Evolutionary conservation across 2,888 invertebrate genomes (phyloP), one percentile per base, ranked within the genome.

Genomic region (Netelia melanura): DNA sequence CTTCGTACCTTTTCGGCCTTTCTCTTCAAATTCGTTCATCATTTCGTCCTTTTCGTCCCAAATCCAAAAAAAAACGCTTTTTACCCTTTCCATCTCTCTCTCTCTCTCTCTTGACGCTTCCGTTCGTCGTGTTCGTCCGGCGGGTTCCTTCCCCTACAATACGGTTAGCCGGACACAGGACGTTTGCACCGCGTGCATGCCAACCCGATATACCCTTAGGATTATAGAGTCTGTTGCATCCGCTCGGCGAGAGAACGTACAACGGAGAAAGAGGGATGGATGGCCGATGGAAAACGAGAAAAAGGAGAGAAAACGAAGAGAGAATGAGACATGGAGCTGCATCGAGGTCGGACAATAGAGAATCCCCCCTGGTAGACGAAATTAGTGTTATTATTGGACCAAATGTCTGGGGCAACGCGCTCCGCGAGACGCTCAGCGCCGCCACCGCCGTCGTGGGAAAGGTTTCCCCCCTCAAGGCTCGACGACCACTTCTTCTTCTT

Each of bases 371-470:
- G 90, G 91, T 91, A 90, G 90, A 91, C 91, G 88, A 91, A 93
- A 93, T 93, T 92, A 93, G 92, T 93, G 90, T 93, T 93, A 93
- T 93, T 93, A 93, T 92, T 92, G 92, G 92, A 91, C 92, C 92
- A 92, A 93, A 93, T 93, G 93, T 92, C 92, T 91, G 92, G 90
- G 90, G 88, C 90, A 89, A 89, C 86, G 90, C 72, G 79, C 83
- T 83, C 30, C 76, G 70, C 79, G 85, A 85, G 74, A 74, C 79
- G 79, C 65, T 75, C 74, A 72, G 68, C 67, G 43, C 83, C 65
- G 75, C 62, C 81, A 70, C 56, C 81, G 68, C 61, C 71, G 79
- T 89, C 92, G 92, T 93, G 93, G 93, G 92, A 93, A 93, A 85
- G 71, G 76, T 82, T 81, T 86, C 83, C 78, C 79, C 82, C 79